A percentile compares a stretch with the other conserved stretches of the same genome.
Conservation (phyloP, 2,797 vertebrate genomes). For the Strix occidentalis region DNA sequence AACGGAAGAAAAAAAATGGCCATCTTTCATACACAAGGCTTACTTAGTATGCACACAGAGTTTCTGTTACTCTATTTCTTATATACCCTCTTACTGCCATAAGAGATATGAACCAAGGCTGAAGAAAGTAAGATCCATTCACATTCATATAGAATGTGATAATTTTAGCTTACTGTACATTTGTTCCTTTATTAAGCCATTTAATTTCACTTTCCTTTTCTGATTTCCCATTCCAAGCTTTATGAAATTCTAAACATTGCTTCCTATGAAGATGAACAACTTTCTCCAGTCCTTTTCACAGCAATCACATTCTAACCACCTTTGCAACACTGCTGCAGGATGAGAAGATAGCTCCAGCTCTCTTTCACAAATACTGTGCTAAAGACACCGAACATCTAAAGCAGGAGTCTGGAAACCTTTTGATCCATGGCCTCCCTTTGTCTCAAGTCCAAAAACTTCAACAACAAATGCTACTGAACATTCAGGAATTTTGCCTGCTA, state of each 20-base stretch:
- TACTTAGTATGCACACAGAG: accelerated
- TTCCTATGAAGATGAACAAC: not conserved
- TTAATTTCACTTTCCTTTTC: not conserved
- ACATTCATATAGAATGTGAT: not conserved
- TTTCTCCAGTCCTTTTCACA: not conserved
- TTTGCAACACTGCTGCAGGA: not conserved
- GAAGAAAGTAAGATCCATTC: not conserved
- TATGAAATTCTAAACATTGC: not conserved
- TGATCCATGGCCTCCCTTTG: not conserved
- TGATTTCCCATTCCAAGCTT: not conserved
- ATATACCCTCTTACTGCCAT: not conserved
- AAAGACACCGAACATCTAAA: not conserved
- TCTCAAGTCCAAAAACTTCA: not conserved
- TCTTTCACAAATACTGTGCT: not conserved
- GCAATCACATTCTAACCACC: not conserved
- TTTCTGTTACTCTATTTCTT: not conserved
- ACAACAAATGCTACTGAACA: not conserved
- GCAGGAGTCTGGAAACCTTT: not conserved
- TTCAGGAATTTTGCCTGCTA: not conserved
- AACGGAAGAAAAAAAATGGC: not conserved
- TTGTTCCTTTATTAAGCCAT: not conserved
- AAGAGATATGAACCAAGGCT: not conserved
- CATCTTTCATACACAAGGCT: not conserved
- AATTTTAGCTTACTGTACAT: not conserved
- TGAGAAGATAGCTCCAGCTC: not conserved